phyloP scores from a whole-genome alignment of 2,888 invertebrate species.

The Callosobruchus maculatus region DNA sequence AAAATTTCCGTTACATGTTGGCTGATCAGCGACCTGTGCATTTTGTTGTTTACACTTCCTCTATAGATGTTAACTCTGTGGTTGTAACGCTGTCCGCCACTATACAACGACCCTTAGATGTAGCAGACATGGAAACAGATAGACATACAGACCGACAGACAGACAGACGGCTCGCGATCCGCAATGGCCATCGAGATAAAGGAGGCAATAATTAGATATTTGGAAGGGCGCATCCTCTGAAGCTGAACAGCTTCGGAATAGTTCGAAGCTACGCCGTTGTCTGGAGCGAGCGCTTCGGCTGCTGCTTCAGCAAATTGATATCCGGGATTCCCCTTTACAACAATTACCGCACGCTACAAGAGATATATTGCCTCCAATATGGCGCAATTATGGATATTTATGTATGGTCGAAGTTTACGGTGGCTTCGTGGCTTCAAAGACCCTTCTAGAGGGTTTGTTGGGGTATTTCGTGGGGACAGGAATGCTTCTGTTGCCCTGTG shows the following conservation, averaged over 20 bases:
- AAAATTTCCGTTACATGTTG: no score
- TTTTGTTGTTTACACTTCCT: no score
- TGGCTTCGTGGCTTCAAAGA: not conserved
- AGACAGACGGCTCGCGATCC: no score
- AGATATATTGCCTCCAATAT: conserved; percentile 35
- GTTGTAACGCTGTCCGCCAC: no score
- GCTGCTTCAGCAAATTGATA: not conserved
- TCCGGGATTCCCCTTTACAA: conserved; percentile 30
- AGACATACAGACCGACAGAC: not conserved
- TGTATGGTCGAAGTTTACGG: conserved; percentile 20
- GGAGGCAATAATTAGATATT: not conserved
- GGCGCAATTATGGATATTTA: conserved; percentile 37
- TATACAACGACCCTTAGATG: not conserved
- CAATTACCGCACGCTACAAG: conserved; percentile 27
- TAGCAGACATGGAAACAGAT: not conserved
- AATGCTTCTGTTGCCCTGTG: not conserved
- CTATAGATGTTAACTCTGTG: no score
- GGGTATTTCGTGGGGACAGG: not conserved
- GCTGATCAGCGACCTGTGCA: no score
- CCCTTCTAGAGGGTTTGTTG: not conserved
- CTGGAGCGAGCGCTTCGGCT: no score
- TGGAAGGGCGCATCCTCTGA: no score
- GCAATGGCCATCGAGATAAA: not conserved
- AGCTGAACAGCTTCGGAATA: not conserved
- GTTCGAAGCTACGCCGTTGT: not conserved